Percentiles rank a stretch among this genome's conserved stretches.
phyloP scores from a whole-genome alignment of 2,888 invertebrate species.

The Andrena flavipes region DNA sequence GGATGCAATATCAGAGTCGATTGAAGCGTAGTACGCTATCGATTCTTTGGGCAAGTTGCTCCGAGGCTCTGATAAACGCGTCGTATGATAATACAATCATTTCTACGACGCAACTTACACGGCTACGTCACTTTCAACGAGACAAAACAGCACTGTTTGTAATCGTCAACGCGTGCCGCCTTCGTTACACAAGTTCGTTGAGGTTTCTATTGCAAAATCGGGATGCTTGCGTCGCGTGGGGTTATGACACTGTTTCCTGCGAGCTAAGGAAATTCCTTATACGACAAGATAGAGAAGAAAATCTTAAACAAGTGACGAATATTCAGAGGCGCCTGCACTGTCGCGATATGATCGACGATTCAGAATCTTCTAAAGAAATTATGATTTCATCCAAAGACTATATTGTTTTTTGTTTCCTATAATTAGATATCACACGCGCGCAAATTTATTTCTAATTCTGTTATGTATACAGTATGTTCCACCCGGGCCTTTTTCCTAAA shows the following conservation, averaged over 20 bases:
- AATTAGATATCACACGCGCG: no score
- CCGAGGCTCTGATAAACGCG: constrained; percentile 16
- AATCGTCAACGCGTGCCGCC: neutral
- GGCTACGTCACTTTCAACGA: constrained; percentile 6
- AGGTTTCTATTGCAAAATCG: neutral
- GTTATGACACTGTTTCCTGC: neutral
- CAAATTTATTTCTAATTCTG: no score
- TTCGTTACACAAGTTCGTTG: neutral
- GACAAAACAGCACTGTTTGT: constrained; percentile 12
- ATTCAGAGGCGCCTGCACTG: no score
- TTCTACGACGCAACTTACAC: constrained; percentile 23
- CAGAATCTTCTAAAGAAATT: no score
- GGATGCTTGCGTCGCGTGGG: neutral
- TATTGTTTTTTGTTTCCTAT: no score
- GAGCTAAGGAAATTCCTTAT: neutral
- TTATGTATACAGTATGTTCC: no score
- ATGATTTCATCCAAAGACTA: no score
- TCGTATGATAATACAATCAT: constrained; percentile 20
- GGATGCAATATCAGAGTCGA: constrained; percentile 26
- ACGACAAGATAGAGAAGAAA: no score
- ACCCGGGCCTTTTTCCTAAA: no score
- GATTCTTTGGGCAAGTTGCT: constrained; percentile 2
- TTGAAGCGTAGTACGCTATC: constrained; percentile 12
- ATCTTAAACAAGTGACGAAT: no score
- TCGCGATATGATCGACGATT: no score